These are phyloP conservation scores for Hofmannophila pseudospretella DNA, from an alignment of 2,888 invertebrate species.

Conservation along the genomic window DNA sequence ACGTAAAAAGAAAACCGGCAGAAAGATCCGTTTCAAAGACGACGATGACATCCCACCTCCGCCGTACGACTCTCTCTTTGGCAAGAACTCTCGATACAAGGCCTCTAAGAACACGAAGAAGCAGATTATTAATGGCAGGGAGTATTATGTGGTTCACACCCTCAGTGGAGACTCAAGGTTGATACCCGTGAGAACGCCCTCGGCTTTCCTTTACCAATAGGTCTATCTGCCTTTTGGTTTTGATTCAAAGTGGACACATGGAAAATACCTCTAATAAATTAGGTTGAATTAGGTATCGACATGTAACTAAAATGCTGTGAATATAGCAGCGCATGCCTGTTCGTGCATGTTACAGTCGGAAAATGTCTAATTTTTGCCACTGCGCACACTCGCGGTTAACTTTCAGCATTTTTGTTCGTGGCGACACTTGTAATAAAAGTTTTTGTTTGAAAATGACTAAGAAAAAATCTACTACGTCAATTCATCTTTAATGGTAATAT, in stretches of 20 bases:
- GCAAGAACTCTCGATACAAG: slow-evolving; percentile 46
- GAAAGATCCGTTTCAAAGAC: slow-evolving; percentile 5
- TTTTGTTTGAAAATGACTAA: no score
- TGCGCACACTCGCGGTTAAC: no score
- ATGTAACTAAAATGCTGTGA: no score
- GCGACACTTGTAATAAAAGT: no score
- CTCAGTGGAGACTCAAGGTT: slow-evolving; percentile 81
- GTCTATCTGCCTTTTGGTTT: not conserved
- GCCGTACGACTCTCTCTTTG: slow-evolving; percentile 80
- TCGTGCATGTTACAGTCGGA: no score
- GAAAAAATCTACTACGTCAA: no score
- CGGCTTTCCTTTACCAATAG: slow-evolving; percentile 84
- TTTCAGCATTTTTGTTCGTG: no score
- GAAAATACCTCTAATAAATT: slow-evolving; percentile 13
- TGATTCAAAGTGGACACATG: slow-evolving; percentile 7
- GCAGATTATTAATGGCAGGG: slow-evolving; percentile 84
- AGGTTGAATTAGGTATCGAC: no score
- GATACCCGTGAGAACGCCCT: slow-evolving; percentile 85
- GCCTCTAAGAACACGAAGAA: slow-evolving; percentile 53
- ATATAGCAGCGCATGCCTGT: no score
- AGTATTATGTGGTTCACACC: slow-evolving; percentile 83
- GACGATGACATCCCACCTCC: slow-evolving; percentile 77
- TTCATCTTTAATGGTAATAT: no score
- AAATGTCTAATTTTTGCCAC: no score
- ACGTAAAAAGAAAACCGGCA: slow-evolving; percentile 8